Conservation (phyloP, 1,140 invertebrate genomes). For the Zaprionus ghesquierei region DNA sequence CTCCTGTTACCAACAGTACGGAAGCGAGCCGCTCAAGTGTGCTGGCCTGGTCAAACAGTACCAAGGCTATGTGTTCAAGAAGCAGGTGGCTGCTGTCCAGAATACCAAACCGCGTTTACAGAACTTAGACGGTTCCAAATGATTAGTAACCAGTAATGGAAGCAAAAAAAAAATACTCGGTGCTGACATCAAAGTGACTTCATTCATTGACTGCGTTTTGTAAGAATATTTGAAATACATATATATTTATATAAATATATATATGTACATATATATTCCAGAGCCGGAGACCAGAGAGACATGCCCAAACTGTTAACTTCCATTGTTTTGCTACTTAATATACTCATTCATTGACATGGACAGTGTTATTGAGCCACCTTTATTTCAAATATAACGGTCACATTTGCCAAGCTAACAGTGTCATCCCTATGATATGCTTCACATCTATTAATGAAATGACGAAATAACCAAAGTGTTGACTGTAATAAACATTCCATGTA, state of each 20-base stretch:
- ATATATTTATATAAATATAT: neutral
- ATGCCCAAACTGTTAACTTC: neutral
- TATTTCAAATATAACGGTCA: slow-evolving; percentile 21
- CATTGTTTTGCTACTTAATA: neutral
- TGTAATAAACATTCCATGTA: neutral
- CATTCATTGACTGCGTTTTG: neutral
- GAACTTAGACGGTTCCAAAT: neutral
- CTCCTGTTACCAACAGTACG: slow-evolving; percentile 44
- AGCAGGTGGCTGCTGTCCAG: slow-evolving; percentile 32
- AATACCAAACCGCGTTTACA: slow-evolving; percentile 3
- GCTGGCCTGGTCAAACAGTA: slow-evolving; percentile 53
- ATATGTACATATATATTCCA: neutral
- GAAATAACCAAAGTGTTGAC: neutral
- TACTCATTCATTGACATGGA: neutral
- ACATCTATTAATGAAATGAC: neutral
- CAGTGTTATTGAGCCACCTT: neutral
- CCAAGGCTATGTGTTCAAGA: slow-evolving; percentile 52
- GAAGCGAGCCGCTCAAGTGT: slow-evolving; percentile 51
- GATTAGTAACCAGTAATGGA: neutral
- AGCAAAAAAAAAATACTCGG: neutral
- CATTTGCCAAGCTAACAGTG: neutral
- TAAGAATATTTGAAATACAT: neutral
- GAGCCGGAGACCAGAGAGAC: neutral
- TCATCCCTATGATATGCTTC: neutral
- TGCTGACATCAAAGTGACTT: neutral